phyloP scores from a whole-genome alignment of 2,888 invertebrate genomes.

The Uloborus plumipes region DNA sequence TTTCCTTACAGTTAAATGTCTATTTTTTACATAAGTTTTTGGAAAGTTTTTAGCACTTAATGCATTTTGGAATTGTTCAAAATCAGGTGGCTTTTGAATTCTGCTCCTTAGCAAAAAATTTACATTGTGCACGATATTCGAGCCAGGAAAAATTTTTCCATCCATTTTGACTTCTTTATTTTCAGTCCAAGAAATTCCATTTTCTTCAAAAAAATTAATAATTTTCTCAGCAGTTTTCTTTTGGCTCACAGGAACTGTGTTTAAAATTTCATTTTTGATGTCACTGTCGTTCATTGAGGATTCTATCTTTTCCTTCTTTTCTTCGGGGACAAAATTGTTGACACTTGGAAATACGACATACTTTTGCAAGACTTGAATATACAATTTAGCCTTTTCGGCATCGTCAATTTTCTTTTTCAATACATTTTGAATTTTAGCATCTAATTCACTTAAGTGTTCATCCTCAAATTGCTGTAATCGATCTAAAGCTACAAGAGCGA shows the following conservation, averaged over 20 bases:
- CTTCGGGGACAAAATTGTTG: neutral
- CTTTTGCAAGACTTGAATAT: neutral
- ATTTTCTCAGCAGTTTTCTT: slow-evolving; percentile 1
- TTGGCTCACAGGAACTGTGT: slow-evolving; percentile 7
- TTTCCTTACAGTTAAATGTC: neutral
- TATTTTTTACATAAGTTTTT: neutral
- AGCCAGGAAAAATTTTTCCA: neutral
- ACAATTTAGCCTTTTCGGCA: neutral
- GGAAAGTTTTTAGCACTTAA: neutral
- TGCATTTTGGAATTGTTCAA: slow-evolving; percentile 1
- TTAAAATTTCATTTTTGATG: slow-evolving; percentile 5
- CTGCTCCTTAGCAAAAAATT: slow-evolving; percentile 3
- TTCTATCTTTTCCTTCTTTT: too few relatives aligned
- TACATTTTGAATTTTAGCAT: neutral
- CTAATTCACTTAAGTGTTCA: slow-evolving; percentile 2
- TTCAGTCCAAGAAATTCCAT: neutral
- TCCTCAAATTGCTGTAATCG: neutral
- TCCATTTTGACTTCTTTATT: neutral
- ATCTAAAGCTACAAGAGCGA: neutral
- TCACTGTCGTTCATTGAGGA: neutral
- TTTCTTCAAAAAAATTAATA: neutral
- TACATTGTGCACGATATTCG: neutral
- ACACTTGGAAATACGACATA: neutral
- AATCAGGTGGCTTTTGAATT: neutral
- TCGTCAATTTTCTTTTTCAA: slow-evolving; percentile 4